Conservation (phyloP, 2,797 vertebrate species). For the Phataginus tetradactyla region DNA sequence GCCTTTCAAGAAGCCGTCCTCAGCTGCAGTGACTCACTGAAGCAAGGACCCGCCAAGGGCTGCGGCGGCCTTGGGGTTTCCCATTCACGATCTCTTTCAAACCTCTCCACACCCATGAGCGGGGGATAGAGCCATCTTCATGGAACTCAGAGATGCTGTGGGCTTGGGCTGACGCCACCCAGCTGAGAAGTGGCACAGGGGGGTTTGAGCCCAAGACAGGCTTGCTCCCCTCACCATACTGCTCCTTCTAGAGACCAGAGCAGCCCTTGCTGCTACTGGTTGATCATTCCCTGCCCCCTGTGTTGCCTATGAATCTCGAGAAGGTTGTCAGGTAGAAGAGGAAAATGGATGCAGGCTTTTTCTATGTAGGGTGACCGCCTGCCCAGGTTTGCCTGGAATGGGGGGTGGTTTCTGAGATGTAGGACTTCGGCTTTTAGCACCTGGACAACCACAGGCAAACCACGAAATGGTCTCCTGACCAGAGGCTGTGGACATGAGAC, state of each 20-base stretch:
- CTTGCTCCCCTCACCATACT: not conserved
- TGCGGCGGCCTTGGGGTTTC: not conserved
- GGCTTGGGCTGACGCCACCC: not conserved
- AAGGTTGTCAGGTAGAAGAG: not conserved
- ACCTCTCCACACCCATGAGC: not conserved
- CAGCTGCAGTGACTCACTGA: accelerated
- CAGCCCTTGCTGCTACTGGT: not conserved
- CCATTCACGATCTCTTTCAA: not conserved
- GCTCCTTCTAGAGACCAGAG: accelerated
- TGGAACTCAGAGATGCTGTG: not conserved
- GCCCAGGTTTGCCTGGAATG: too few relatives aligned
- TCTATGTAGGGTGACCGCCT: too few relatives aligned
- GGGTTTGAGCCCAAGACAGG: not conserved
- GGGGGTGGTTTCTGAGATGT: too few relatives aligned
- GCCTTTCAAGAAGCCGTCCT: not conserved
- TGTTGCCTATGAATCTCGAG: too few relatives aligned
- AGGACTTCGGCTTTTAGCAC: not conserved
- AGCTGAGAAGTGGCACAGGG: not conserved
- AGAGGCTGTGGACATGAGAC: not conserved
- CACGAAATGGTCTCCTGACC: too few relatives aligned
- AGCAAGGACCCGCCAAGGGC: not conserved
- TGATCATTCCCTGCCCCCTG: not conserved
- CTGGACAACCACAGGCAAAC: not conserved
- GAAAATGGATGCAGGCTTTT: not conserved
- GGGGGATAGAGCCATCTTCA: accelerated